Conservation (phyloP, 53 echinoderm and acorn worm genomes). For the Luidia sarsii region DNA sequence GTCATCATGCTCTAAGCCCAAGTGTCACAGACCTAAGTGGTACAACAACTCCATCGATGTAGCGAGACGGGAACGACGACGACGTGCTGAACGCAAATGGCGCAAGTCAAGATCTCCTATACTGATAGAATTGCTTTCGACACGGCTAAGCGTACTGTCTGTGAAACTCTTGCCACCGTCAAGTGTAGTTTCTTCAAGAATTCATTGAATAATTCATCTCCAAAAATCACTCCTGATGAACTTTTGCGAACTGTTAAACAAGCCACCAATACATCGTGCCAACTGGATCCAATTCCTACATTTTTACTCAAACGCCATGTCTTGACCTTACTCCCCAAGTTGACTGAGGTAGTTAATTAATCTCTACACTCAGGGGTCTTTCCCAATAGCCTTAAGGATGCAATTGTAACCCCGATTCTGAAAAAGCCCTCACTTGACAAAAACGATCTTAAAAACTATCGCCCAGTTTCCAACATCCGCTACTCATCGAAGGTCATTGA, state of each 20-base stretch:
- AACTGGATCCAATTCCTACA: conserved; percentile 11
- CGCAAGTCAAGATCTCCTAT: conserved; percentile 8
- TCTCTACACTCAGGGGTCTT: not conserved
- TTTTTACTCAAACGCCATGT: conserved; percentile 7
- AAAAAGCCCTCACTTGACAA: conserved; percentile 42
- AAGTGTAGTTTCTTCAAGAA: no score
- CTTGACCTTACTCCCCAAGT: not conserved
- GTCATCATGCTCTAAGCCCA: not conserved
- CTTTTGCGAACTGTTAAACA: no score
- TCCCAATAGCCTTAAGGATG: not conserved
- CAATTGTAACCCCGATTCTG: conserved; percentile 14
- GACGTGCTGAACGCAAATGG: conserved; percentile 37
- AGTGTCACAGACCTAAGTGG: not conserved
- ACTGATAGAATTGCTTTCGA: not conserved
- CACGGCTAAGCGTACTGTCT: not conserved
- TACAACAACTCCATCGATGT: conserved; percentile 7
- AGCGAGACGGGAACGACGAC: conserved; percentile 7
- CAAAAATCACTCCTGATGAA: no score
- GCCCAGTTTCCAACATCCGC: conserved; percentile 30
- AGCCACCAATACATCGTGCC: not conserved
- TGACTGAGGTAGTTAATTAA: conserved; percentile 2
- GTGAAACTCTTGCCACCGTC: not conserved
- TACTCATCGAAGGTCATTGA: conserved; percentile 34
- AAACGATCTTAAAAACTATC: conserved; percentile 14
- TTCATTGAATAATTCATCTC: no score